Conservation (phyloP, 2,113 vertebrate species). For the Periophthalmodon schlosseri region DNA sequence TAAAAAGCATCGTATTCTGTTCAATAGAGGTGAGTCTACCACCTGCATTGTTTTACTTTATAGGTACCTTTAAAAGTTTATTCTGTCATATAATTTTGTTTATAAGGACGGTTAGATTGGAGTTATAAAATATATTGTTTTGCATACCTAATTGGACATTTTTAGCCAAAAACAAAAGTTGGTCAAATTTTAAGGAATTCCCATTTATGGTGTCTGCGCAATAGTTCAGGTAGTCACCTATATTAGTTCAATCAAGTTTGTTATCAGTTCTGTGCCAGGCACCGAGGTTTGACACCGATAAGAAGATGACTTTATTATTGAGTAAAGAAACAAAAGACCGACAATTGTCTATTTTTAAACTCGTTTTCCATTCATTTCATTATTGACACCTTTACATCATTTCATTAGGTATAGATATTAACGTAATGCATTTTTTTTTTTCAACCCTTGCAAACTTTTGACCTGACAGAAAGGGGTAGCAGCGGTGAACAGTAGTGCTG, state of each 20-base stretch:
- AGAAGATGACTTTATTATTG: conserved; percentile 61
- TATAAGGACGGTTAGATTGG: neutral
- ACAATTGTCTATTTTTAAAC: neutral
- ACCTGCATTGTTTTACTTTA: neutral
- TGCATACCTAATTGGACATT: neutral
- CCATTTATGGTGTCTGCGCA: conserved; percentile 16
- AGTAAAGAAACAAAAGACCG: conserved; percentile 53
- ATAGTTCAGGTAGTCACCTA: neutral
- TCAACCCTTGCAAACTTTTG: conserved; percentile 4
- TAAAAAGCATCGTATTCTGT: neutral
- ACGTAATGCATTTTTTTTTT: neutral
- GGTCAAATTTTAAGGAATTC: conserved; percentile 2
- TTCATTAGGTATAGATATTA: neutral
- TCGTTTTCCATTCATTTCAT: neutral
- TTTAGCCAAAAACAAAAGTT: neutral
- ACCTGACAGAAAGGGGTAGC: neutral
- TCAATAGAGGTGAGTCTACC: neutral
- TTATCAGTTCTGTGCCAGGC: conserved; percentile 71
- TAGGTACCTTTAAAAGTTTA: neutral
- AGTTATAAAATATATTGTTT: neutral
- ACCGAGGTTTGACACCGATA: conserved; percentile 68
- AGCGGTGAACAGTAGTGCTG: conserved; percentile 18
- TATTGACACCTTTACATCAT: neutral
- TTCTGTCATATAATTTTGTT: neutral
- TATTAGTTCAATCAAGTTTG: conserved; percentile 32